Base-by-base conservation (phyloP, 2,888 invertebrate species). In the Odontocolon sp. region DNA sequence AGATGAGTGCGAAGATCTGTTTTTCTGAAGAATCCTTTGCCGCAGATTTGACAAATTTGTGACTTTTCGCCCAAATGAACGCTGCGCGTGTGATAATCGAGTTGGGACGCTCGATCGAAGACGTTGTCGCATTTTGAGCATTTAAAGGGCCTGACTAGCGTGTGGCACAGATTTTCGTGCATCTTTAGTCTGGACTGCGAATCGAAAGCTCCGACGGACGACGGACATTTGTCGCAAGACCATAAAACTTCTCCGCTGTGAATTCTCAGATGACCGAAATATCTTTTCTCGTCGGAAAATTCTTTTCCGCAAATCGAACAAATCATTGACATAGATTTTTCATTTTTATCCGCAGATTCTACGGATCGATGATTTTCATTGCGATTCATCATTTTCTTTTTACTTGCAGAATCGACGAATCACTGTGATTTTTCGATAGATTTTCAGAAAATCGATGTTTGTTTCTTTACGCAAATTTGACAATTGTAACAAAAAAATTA, bases 1-100 rank as follows among this genome's bases (percentile, higher is more conserved):
- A 90, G 82, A 74, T 91, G 91, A 2, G 88, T 90, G 18, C 87
- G 86, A 21, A 91, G 81, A 59, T 91, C 91, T 2, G 86, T 87
- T 38, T 86, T 87, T 0, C 90, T 84, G 61, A 90, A 90, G 61
- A 89, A 90, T 9, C 87, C 85, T 66, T 90, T 89, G 2, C 84
- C 85, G 47, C 90, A 89, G 8, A 90, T 87, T 57, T 88, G 88
- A 63, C 90, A 90, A 4, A 86, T 78, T 56, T 90, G 89, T 0
- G 88, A 87, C 28, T 87, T 89, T 76, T 90, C 90, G 0, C 86
- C 85, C 11, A 86, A 71, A 73, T 90, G 90, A 11, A 88, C 84
- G 59, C 88, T 87, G 21, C 90, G 81, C 54, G 82, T 77, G 74
- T 90, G 90, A 57, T 90, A 89, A 57, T 86, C 86, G 0, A 88